phyloP scores from a whole-genome alignment of 2,888 invertebrate genomes.

The Limnephilus lunatus region DNA sequence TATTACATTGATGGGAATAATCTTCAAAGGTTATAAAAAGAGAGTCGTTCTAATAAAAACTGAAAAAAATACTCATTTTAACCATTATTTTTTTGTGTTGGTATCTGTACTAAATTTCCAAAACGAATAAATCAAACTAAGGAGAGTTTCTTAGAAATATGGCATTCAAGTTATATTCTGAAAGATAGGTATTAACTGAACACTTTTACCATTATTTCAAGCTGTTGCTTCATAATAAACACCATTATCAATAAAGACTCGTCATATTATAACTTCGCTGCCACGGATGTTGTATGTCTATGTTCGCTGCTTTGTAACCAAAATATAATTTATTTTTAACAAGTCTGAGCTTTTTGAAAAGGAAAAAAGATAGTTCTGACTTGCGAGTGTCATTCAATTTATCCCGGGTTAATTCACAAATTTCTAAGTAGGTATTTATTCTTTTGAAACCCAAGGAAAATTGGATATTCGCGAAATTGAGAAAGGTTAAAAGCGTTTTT shows the following conservation, averaged over 20 bases:
- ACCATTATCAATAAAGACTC: not conserved
- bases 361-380: not conserved
- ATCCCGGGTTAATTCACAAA: not conserved
- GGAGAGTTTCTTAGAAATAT: not conserved
- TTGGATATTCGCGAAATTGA: constrained; percentile 7
- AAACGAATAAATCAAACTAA: not conserved
- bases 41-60: not conserved
- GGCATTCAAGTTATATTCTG: not conserved
- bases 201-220: not conserved
- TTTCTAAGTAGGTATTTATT: not conserved
- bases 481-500: constrained; percentile 1
- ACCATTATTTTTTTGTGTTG: not conserved
- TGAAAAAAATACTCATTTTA: not conserved
- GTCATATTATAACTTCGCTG: not conserved
- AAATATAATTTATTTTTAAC: not conserved
- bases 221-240: not conserved
- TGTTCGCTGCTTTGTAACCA: not conserved
- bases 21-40: too few species aligned
- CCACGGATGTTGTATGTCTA: too few species aligned
- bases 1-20: too few species aligned
- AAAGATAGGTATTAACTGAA: not conserved
- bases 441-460: not conserved
- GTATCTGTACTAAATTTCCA: not conserved
- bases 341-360: not conserved
- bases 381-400: not conserved